A percentile compares a stretch with the other conserved stretches of the same genome.
Conservation (phyloP, 1,140 invertebrate species). For the Hesperophylax magnus region DNA sequence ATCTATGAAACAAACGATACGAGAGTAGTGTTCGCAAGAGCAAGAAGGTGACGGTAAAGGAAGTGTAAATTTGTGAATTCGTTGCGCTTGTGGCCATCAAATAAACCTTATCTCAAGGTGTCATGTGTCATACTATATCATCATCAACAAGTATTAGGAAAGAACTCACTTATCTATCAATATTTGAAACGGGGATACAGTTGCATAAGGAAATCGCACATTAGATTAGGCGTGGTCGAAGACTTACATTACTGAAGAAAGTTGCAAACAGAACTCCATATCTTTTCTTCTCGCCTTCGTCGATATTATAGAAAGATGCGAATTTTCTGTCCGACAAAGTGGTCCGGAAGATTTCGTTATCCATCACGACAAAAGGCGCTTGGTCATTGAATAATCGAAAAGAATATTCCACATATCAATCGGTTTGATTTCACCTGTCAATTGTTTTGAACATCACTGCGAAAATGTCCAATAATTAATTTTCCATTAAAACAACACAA, state of each 20-base stretch:
- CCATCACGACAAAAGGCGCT: background rate
- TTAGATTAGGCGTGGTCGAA: background rate
- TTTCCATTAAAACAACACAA: too few species aligned
- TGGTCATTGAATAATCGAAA: background rate
- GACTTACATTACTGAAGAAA: constrained; percentile 47
- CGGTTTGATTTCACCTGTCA: background rate
- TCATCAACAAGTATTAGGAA: too few species aligned
- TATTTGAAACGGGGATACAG: background rate
- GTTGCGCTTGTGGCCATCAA: too few species aligned
- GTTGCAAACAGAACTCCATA: constrained; percentile 43
- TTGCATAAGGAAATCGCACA: background rate
- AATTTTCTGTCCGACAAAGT: constrained; percentile 42
- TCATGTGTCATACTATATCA: too few species aligned
- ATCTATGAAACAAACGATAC: too few species aligned
- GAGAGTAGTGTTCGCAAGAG: too few species aligned
- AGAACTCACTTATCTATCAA: background rate
- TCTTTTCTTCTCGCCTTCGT: constrained; percentile 31
- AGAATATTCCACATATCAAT: background rate
- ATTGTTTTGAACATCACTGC: background rate
- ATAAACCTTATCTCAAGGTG: too few species aligned
- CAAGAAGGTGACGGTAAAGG: too few species aligned
- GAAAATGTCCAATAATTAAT: background rate
- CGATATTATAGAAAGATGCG: constrained; percentile 37
- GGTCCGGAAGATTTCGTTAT: constrained; percentile 36
- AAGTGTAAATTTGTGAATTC: too few species aligned